Percentiles rank a stretch among this genome's conserved stretches.
Conservation (phyloP, 2,113 vertebrate genomes). For the Pagrus major region DNA sequence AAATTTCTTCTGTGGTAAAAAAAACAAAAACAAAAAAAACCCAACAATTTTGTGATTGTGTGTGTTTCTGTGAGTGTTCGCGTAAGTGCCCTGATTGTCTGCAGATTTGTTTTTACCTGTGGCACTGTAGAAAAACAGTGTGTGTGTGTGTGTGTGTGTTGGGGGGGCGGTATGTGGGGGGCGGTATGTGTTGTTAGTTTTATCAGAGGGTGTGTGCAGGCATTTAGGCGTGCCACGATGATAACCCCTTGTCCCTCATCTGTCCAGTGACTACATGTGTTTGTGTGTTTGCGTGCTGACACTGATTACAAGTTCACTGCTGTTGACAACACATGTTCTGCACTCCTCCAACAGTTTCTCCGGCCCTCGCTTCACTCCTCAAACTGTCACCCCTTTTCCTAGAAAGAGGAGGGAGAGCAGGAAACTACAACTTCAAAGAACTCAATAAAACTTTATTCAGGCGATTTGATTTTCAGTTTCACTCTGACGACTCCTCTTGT, state of each 20-base stretch:
- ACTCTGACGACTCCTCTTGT: constrained; percentile 19
- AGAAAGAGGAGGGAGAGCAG: background rate
- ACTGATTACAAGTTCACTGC: background rate
- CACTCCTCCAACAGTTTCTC: background rate
- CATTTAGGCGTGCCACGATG: background rate
- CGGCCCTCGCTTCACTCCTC: background rate
- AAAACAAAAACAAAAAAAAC: too few species aligned
- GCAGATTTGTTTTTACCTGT: background rate
- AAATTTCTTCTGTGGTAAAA: background rate
- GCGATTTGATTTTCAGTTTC: constrained; percentile 32
- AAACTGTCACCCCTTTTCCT: background rate
- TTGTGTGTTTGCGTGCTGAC: background rate
- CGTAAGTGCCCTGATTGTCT: background rate
- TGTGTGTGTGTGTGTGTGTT: background rate
- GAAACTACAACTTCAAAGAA: constrained; percentile 1
- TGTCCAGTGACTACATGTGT: background rate
- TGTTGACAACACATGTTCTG: background rate
- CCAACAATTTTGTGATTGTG: too few species aligned
- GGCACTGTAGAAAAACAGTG: too few species aligned
- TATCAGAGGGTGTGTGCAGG: background rate
- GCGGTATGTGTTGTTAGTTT: too few species aligned
- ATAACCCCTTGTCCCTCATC: background rate
- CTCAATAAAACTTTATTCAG: background rate
- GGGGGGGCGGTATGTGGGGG: too few species aligned
- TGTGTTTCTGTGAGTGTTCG: too few species aligned